Evolutionary conservation across 2,888 invertebrate genomes (phyloP), one percentile per base, ranked within the genome.

Genomic region (Hirtodrosophila confusa): DNA sequence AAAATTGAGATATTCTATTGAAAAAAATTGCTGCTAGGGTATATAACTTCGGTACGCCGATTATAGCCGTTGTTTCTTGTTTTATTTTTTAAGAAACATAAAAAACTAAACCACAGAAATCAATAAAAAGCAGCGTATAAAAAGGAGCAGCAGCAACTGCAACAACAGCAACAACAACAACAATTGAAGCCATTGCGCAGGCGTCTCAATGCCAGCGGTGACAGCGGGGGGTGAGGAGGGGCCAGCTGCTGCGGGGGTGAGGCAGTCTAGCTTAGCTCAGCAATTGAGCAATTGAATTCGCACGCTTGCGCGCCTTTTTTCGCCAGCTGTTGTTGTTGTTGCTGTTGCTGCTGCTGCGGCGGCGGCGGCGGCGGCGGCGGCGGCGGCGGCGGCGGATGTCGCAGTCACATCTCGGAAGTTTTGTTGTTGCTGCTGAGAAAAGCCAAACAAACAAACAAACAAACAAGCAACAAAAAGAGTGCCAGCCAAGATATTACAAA

Each of bases 241-340:
- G 69, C 40, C 35, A 24, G 40, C 23, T 17, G 54, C 48, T 55
- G 43, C 4, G 29, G 40, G 49, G 29, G 41, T 10, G 17, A 10
- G 54, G 44, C 39, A 33, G 66, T 56, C 58, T 66, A 73, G 65
- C 57, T 60, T 10, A 50, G 57, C 75, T 76, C 69, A 63, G 67
- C 85, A 82, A 85, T 85, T 85, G 85, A 87, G 85, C 85, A 85
- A 85, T 85, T 85, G 87, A 85, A 87, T 85, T 85, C 85, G 85
- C 87, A 85, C 85, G 85, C 85, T 85, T 86, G 85, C 83, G 87
- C 87, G 83, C 87, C 85, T 86, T 84, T 70, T 80, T 76, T 55
- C 23, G 47, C 69, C 51, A 58, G 40, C 23, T 67, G 57, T 47
- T 64, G 31, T 43, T 72, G 61, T 51, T 67, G 60, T 23, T 49